Evolutionary conservation across 2,888 invertebrate genomes (phyloP).

Genomic region (Melipona beecheii): DNA sequence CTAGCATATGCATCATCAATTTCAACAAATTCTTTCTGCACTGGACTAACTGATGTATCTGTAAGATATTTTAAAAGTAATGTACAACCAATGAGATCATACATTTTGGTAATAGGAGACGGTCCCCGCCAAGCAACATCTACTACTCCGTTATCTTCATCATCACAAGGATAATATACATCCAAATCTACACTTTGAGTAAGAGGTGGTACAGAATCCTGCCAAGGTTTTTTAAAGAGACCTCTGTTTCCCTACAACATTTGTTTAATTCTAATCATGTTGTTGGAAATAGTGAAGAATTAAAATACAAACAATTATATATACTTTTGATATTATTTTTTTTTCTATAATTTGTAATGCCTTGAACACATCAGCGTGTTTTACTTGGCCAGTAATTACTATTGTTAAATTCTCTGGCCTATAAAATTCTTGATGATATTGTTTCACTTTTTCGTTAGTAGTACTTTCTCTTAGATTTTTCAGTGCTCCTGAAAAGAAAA

Average conservation of each 20-base stretch:
- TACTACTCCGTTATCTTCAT: slow-evolving; percentile 92
- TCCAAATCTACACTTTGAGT: slow-evolving; percentile 86
- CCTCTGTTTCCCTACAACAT: slow-evolving; percentile 84
- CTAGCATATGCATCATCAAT: slow-evolving; percentile 92
- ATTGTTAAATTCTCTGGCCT: slow-evolving; percentile 94
- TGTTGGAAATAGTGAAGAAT: background rate
- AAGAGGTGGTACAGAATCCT: slow-evolving; percentile 88
- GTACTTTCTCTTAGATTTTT: slow-evolving; percentile 93
- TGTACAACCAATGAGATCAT: slow-evolving; percentile 87
- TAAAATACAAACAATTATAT: slow-evolving; percentile 8
- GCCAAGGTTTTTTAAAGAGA: slow-evolving; percentile 91
- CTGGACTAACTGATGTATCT: slow-evolving; percentile 93
- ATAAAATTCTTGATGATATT: slow-evolving; percentile 94
- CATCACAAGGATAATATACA: slow-evolving; percentile 92
- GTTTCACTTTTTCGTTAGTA: slow-evolving; percentile 91
- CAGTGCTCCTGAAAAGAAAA: slow-evolving; percentile 85
- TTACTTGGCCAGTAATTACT: slow-evolving; percentile 93
- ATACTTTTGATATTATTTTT: slow-evolving; percentile 89
- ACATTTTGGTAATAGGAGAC: slow-evolving; percentile 86
- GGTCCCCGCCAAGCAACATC: slow-evolving; percentile 93
- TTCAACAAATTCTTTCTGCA: slow-evolving; percentile 93
- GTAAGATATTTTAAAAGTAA: slow-evolving; percentile 92
- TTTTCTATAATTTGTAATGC: slow-evolving; percentile 90
- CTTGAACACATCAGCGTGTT: slow-evolving; percentile 90
- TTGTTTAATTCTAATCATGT: slow-evolving; percentile 7